These are phyloP conservation scores for Plebejus anna DNA, from an alignment of 2,888 invertebrate genomes.

Conservation along the genomic window DNA sequence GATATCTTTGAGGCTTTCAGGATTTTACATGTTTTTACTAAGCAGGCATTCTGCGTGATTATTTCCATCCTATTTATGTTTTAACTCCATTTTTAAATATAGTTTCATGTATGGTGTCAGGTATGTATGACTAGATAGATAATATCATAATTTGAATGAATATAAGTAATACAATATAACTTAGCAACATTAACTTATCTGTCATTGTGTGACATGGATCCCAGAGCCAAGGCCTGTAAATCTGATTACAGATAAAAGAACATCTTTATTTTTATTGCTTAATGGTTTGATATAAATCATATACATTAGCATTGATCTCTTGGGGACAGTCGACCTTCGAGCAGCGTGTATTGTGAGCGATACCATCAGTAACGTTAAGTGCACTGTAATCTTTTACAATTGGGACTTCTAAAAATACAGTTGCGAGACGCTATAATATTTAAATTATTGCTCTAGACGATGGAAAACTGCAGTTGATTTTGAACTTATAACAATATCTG, in stretches of 20 bases:
- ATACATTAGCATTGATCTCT: conserved; percentile 66
- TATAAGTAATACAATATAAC: neutral
- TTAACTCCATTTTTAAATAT: too few relatives aligned
- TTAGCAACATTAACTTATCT: neutral
- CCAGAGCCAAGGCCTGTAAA: neutral
- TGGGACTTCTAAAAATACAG: conserved; percentile 37
- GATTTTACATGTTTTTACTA: too few relatives aligned
- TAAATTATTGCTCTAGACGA: neutral
- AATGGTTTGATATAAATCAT: conserved; percentile 58
- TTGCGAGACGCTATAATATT: neutral
- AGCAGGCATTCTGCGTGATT: neutral
- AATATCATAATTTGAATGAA: neutral
- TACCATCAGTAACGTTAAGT: conserved; percentile 24
- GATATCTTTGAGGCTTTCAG: neutral
- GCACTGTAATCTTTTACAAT: conserved; percentile 17
- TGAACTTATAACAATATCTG: too few relatives aligned
- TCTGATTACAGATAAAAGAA: conserved; percentile 22
- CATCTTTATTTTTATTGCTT: conserved; percentile 38
- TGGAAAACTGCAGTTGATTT: too few relatives aligned
- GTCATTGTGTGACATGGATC: neutral
- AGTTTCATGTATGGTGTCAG: too few relatives aligned
- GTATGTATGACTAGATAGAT: too few relatives aligned
- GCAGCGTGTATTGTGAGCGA: conserved; percentile 46
- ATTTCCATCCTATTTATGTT: neutral
- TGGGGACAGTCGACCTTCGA: conserved; percentile 62